phyloP scores from a whole-genome alignment of 1,140 invertebrate genomes.

The Stegodyphus dumicola region DNA sequence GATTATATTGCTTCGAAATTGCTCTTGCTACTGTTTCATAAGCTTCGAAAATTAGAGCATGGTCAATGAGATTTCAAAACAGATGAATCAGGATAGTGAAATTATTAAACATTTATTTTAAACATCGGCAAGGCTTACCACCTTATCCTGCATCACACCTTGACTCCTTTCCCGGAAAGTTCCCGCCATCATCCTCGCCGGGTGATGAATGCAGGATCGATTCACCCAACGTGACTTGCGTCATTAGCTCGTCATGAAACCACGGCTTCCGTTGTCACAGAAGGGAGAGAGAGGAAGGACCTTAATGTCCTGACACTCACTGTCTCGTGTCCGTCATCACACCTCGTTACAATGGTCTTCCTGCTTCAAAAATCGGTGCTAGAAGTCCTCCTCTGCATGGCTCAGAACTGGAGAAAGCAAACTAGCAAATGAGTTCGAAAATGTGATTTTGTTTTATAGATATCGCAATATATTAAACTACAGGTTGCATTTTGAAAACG shows the following conservation, averaged over 20 bases:
- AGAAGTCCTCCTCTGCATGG: neutral
- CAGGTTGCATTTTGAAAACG: too few relatives aligned
- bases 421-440: too few relatives aligned
- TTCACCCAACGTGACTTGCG: conserved; percentile 9
- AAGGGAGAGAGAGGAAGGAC: neutral
- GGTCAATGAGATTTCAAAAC: too few relatives aligned
- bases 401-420: too few relatives aligned
- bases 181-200: neutral
- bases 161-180: neutral
- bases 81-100: too few relatives aligned
- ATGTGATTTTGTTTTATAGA: too few relatives aligned
- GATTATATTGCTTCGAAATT: too few relatives aligned
- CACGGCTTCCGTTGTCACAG: neutral
- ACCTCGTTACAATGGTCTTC: conserved; percentile 21
- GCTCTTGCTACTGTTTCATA: too few relatives aligned
- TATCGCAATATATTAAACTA: too few relatives aligned
- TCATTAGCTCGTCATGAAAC: conserved; percentile 22
- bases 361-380: conserved; percentile 23
- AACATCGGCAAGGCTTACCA: neutral
- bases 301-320: conserved; percentile 34
- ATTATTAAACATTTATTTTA: neutral
- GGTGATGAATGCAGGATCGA: conserved; percentile 34
- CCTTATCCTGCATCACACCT: conserved; percentile 20
- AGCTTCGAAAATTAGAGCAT: too few relatives aligned
- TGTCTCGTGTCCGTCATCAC: conserved; percentile 22